Evolutionary conservation across 2,797 vertebrate species (phyloP).

Genomic region (Sternarchorhynchus goeldii): DNA sequence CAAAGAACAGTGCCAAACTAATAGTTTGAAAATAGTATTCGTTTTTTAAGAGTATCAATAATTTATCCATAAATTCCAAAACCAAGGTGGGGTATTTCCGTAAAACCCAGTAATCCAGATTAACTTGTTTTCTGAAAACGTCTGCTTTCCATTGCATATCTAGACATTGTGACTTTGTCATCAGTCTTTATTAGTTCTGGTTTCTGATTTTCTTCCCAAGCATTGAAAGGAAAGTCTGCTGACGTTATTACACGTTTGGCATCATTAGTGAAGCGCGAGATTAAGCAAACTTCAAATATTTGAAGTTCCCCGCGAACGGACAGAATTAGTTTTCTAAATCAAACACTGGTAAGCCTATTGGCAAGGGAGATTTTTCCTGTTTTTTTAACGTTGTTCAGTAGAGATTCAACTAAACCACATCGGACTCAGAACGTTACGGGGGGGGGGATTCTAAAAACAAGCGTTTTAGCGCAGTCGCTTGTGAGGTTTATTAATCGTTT

Average conservation of each 20-base stretch:
- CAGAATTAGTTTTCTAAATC: conserved; percentile 40
- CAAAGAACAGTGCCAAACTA: conserved; percentile 8
- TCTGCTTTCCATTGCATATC: conserved; percentile 52
- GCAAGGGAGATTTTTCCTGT: conserved; percentile 3
- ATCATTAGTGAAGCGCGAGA: conserved; percentile 49
- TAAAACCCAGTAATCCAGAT: conserved; percentile 38
- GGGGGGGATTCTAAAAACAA: neutral
- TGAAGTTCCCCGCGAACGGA: conserved; percentile 41
- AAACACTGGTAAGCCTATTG: conserved; percentile 29
- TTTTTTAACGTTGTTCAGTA: conserved; percentile 22
- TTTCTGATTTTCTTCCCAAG: conserved; percentile 40
- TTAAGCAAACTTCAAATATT: conserved; percentile 52
- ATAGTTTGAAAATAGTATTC: conserved; percentile 21
- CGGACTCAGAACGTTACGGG: neutral
- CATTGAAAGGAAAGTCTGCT: conserved; percentile 51
- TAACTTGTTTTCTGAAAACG: conserved; percentile 49
- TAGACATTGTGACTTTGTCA: conserved; percentile 44
- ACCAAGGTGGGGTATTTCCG: conserved; percentile 25
- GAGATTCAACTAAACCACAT: conserved; percentile 1
- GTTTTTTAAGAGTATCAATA: neutral
- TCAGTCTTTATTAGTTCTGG: conserved; percentile 58
- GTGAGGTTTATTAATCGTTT: too few species aligned
- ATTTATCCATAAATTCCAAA: neutral
- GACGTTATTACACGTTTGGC: conserved; percentile 56
- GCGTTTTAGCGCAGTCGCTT: neutral